These are phyloP conservation scores for Protodeltote pygarga DNA, from an alignment of 2,888 invertebrate genomes.

Conservation along the genomic window DNA sequence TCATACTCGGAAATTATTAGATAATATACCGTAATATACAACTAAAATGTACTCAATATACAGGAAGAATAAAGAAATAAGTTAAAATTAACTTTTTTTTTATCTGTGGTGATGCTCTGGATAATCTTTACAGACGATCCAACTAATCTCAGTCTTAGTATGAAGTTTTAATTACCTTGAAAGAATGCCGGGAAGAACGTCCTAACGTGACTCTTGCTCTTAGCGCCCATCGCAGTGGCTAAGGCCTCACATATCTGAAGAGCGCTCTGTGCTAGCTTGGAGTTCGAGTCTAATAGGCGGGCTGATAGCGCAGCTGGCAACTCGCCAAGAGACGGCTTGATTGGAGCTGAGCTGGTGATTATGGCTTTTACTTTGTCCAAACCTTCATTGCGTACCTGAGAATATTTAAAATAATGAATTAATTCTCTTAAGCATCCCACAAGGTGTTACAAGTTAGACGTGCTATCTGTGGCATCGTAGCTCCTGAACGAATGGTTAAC, in stretches of 20 bases:
- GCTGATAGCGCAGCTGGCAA: constrained; percentile 92
- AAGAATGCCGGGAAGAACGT: constrained; percentile 95
- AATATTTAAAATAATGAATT: background rate
- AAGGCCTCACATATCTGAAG: constrained; percentile 94
- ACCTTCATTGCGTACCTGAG: constrained; percentile 90
- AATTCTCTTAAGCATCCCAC: too few species aligned
- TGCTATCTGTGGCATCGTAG: too few species aligned
- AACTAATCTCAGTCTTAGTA: background rate
- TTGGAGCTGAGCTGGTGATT: constrained; percentile 91
- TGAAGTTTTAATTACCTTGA: constrained; percentile 87
- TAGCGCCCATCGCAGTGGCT: constrained; percentile 93
- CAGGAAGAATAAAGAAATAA: too few species aligned
- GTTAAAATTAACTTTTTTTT: too few species aligned
- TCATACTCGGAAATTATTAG: too few species aligned
- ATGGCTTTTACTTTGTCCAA: constrained; percentile 91
- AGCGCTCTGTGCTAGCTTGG: constrained; percentile 94
- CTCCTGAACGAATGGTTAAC: too few species aligned
- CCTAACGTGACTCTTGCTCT: constrained; percentile 92
- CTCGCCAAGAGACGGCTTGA: constrained; percentile 94
- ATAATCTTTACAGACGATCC: background rate
- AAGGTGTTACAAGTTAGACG: too few species aligned
- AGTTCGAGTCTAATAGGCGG: constrained; percentile 95
- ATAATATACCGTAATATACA: too few species aligned
- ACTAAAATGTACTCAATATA: too few species aligned
- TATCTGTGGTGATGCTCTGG: too few species aligned